Base-by-base conservation (phyloP, 1,140 invertebrate genomes). In the Drosophila lacertosa region DNA sequence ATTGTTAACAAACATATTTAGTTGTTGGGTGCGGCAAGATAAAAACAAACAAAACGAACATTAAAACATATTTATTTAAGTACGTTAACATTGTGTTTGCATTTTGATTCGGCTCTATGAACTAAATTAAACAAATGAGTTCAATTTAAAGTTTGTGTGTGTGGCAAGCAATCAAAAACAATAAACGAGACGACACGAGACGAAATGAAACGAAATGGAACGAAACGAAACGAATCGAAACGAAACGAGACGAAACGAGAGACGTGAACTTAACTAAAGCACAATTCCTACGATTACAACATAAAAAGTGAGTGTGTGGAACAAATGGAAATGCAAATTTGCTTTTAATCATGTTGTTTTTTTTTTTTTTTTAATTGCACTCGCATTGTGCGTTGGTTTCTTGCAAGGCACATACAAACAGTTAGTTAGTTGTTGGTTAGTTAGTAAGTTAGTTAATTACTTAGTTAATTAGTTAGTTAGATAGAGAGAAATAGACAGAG, bases 401-500 rank as follows among this genome's bases (percentile, higher is more conserved):
- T 77, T 74, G 74, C 69, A 84, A 84, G 79, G 80, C 76, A 86
- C 82, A 84, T 86, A 77, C 81, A 86, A 86, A 86, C 73, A 76
- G 47, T 84, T 77, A 69, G 37, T 53, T 69, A 69, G 50, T 64
- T 18, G n/a, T n/a, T n/a, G n/a, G 55, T 67, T 51, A 45, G 44
- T 50, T 50, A 15, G 11, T 45, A 32, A 16, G 32, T 53, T 22
- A 9, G n/a, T 53, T 53, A 59, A 26, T 74, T 74, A 45, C 15
- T 65, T 60, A 2, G 10, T 20, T 18, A 20, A 4, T 44, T 20
- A 44, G 9, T 45, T 59, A 47, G 68, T 62, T 45, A 58, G 42
- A 60, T 16, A 47, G 37, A 47, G 54, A 77, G 68, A 77, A 29
- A 66, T 64, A 71, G 67, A 77, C 33, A 77, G 72, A 73, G 57